Evolutionary conservation across 2,797 vertebrate genomes (phyloP), one percentile per base, ranked within the genome.

Genomic region (Cirrhinus mrigala): DNA sequence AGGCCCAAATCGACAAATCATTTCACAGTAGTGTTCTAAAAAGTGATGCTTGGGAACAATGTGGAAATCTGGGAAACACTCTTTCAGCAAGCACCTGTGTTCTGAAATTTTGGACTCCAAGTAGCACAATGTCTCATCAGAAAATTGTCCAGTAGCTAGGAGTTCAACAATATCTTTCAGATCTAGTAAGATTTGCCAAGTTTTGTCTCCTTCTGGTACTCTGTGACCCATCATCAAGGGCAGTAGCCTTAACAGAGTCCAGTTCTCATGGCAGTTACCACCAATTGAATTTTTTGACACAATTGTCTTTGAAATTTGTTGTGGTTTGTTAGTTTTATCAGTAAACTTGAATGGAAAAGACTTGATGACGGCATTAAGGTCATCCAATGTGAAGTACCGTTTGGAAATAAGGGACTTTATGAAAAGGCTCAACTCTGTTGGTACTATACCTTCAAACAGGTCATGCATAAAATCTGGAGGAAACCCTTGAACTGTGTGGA

Each of bases 381-480:
- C 58, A 60, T 60, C 58, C 24, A 60, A 24, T 14, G 58, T 60
- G n/a, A 60, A 60, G 58, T 24, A 60, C n/a, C n/a, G 10, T 64
- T 64, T 64, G 62, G 27, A 64, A 15, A 29, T 64, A 14, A 64
- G 27, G 27, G 24, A 64, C 24, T 27, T 64, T 27, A 64, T 64
- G 14, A 24, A 60, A 11, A 29, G 62, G 16, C 27, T 15, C 29
- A 64, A 64, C 14, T 27, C 62, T 29, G 4, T 29, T 69, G 66
- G 66, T 40, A 69, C 33, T 9, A 69, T 69, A 14, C 66, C 16
- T 69, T 40, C 66, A 22, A 69, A 69, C 6, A 69, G 33, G 33
- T 69, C 18, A 5, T 40, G 66, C 66, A 68, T 68, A 68, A 68
- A 78, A 78, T 77, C 75, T 77, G 75, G 50, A n/a, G 75, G 52